These are phyloP conservation scores for Apodemus speciosus DNA, from an alignment of 2,113 vertebrate species.

Conservation along the genomic window DNA sequence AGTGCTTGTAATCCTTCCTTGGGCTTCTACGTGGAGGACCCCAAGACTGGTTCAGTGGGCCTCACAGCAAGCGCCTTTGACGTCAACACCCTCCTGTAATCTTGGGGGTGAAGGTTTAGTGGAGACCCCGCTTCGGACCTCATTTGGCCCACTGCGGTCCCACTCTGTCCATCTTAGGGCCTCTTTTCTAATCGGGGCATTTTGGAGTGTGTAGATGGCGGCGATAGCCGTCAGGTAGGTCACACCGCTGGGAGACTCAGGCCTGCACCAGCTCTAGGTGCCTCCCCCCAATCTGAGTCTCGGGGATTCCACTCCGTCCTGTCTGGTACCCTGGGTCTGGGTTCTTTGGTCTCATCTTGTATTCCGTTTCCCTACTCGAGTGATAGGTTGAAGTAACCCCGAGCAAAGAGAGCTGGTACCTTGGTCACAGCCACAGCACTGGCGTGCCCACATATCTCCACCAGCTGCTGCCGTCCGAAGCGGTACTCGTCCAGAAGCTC, in stretches of 20 bases:
- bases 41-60: background rate
- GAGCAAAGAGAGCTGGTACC: conserved; percentile 82
- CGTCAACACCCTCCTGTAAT: background rate
- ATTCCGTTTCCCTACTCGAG: background rate
- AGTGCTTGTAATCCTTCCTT: background rate
- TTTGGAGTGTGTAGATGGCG: background rate
- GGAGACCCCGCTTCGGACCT: background rate
- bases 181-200: background rate
- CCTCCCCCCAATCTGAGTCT: background rate
- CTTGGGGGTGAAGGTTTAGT: no score
- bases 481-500: conserved; percentile 94
- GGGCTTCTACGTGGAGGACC: background rate
- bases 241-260: background rate
- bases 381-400: conserved; percentile 30
- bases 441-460: conserved; percentile 94
- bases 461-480: conserved; percentile 94
- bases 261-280: background rate
- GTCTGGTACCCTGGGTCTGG: background rate
- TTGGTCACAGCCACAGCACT: conserved; percentile 94
- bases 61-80: background rate
- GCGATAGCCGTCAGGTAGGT: background rate
- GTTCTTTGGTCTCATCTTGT: background rate
- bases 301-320: background rate
- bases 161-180: background rate
- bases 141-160: background rate